A percentile compares a stretch with the other conserved stretches of the same genome.
These are phyloP conservation scores for Emydocephalus ijimae DNA, from an alignment of 2,113 vertebrate genomes.

Conservation along the genomic window DNA sequence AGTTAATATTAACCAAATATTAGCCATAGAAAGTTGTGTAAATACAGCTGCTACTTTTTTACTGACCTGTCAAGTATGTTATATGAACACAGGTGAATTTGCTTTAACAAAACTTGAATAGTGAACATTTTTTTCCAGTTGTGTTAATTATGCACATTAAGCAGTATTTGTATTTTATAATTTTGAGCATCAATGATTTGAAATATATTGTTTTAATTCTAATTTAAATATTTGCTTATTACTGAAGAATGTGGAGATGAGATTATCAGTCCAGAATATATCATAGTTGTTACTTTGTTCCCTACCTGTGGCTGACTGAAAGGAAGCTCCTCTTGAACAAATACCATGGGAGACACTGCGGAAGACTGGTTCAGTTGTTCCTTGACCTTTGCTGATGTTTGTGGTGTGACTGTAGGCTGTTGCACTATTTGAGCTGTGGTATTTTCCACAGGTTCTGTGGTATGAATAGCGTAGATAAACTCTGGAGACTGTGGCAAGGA, in stretches of 20 bases:
- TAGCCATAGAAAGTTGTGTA: background rate
- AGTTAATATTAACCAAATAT: background rate
- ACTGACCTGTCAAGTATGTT: background rate
- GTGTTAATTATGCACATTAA: constrained; percentile 2
- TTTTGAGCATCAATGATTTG: background rate
- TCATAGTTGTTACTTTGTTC: background rate
- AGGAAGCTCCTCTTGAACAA: constrained; percentile 58
- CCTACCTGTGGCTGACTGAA: constrained; percentile 62
- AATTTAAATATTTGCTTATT: background rate
- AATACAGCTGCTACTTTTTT: background rate
- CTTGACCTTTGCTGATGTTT: constrained; percentile 50
- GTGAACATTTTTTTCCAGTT: constrained; percentile 10
- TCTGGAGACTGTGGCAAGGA: constrained; percentile 60
- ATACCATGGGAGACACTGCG: constrained; percentile 44
- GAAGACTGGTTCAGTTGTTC: constrained; percentile 52
- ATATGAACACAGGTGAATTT: background rate
- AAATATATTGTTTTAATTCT: background rate
- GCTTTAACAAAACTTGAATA: constrained; percentile 18
- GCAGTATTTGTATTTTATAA: background rate
- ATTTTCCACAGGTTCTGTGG: constrained; percentile 50
- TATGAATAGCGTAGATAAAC: constrained; percentile 56
- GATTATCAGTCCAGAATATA: background rate
- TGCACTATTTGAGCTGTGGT: constrained; percentile 33
- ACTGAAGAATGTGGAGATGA: background rate
- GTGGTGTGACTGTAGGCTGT: constrained; percentile 46